Evolutionary conservation across 2,113 vertebrate genomes (phyloP).

Genomic region (Sylvia atricapilla): DNA sequence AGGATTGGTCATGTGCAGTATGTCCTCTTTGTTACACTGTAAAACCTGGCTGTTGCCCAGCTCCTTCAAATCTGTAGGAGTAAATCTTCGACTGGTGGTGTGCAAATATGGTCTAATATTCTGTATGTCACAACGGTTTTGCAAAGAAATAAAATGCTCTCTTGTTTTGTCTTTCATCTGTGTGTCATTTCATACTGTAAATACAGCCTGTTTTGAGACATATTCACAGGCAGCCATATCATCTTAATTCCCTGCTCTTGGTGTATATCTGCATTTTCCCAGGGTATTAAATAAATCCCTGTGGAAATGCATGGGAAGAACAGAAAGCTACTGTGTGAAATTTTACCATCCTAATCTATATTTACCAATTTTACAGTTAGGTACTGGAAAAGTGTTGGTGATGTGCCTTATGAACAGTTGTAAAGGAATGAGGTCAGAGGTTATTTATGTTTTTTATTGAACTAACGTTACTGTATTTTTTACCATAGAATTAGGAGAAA

Average conservation of each 20-base stretch:
- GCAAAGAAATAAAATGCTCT: background rate
- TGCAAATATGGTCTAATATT: background rate
- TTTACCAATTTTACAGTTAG: constrained; percentile 16
- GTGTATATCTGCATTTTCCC: constrained; percentile 27
- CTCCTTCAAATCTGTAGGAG: background rate
- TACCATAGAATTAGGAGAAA: background rate
- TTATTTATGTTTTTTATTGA: background rate
- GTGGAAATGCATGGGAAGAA: background rate
- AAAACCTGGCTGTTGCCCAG: background rate
- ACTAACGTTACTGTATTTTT: background rate
- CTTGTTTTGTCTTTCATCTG: background rate
- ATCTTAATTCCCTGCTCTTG: constrained; percentile 43
- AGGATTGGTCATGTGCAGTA: background rate
- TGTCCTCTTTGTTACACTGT: background rate
- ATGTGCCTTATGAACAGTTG: background rate
- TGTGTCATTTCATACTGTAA: background rate
- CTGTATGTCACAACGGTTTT: background rate
- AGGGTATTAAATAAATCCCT: constrained; percentile 57
- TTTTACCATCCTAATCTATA: constrained; percentile 15
- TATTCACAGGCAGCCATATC: background rate
- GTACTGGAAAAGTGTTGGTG: background rate
- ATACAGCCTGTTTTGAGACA: constrained; percentile 24
- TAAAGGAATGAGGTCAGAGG: background rate
- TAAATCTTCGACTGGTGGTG: background rate
- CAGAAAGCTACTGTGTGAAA: constrained; percentile 8